A percentile compares a stretch with the other conserved stretches of the same genome.
Evolutionary conservation across 2,113 vertebrate genomes (phyloP).

Genomic region (Dicentrarchus labrax): DNA sequence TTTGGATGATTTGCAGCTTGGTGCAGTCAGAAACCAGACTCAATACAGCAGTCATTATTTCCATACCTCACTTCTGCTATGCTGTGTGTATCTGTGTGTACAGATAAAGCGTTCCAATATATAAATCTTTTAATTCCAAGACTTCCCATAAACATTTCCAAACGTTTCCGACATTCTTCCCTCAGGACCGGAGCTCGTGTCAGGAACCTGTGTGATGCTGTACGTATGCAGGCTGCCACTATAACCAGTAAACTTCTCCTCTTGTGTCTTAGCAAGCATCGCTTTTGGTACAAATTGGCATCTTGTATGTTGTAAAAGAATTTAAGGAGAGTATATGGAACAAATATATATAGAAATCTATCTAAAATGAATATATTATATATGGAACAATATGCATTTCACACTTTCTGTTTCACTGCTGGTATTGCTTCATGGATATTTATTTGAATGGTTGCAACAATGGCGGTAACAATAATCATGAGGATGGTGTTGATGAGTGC

Average conservation of each 20-base stretch:
- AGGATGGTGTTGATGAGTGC: constrained; percentile 38
- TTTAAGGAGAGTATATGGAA: constrained; percentile 82
- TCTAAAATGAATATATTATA: constrained; percentile 83
- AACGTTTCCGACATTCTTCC: constrained; percentile 17
- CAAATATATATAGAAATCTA: constrained; percentile 83
- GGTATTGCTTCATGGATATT: constrained; percentile 79
- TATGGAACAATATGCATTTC: constrained; percentile 81
- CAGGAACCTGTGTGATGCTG: constrained; percentile 49
- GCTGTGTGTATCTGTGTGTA: constrained; percentile 27
- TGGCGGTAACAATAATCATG: constrained; percentile 35
- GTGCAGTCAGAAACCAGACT: neutral
- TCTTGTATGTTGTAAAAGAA: constrained; percentile 84
- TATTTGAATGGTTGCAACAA: constrained; percentile 81
- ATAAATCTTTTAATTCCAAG: neutral
- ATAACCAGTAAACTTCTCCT: constrained; percentile 66
- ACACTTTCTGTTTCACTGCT: constrained; percentile 79
- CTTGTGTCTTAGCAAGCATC: constrained; percentile 74
- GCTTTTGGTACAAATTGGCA: constrained; percentile 84
- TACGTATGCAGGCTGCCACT: constrained; percentile 50
- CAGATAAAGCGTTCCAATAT: neutral
- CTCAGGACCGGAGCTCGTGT: constrained; percentile 33
- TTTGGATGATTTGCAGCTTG: neutral
- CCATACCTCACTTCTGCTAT: neutral
- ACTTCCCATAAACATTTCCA: neutral
- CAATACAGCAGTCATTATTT: neutral